Evolutionary conservation across 2,113 vertebrate species (phyloP).

Genomic region (Neolamprologus falcicula): DNA sequence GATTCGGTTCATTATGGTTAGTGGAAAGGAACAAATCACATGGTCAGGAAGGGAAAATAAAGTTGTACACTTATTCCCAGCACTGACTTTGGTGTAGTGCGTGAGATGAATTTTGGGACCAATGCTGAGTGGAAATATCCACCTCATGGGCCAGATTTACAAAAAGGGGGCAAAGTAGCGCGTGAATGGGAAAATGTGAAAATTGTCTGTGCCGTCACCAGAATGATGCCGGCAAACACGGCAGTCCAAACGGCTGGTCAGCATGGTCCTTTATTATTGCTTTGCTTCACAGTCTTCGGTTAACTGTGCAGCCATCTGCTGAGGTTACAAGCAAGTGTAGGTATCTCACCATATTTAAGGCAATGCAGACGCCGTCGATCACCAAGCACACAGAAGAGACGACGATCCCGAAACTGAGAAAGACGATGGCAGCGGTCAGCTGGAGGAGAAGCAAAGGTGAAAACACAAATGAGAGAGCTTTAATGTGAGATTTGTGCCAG

Average conservation of each 20-base stretch:
- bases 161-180: background rate
- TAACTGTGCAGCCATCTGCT: background rate
- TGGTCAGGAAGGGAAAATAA: background rate
- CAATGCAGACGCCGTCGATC: slow-evolving; percentile 58
- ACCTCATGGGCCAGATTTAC: background rate
- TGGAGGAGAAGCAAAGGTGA: background rate
- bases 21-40: background rate
- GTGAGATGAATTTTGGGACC: background rate
- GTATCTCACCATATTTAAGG: slow-evolving; percentile 59
- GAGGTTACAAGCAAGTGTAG: background rate
- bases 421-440: slow-evolving; percentile 61
- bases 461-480: background rate
- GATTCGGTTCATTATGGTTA: background rate
- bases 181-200: background rate
- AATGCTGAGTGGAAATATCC: background rate
- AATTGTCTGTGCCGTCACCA: background rate
- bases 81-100: background rate
- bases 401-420: slow-evolving; percentile 67
- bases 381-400: slow-evolving; percentile 62
- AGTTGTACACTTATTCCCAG: background rate
- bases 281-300: background rate
- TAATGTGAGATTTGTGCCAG: background rate
- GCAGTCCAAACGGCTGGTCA: background rate
- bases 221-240: background rate
- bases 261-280: background rate